Percentiles rank a stretch among this genome's conserved stretches.
These are phyloP conservation scores for Anguilla japonica DNA, from an alignment of 2,113 vertebrate genomes.

Conservation along the genomic window DNA sequence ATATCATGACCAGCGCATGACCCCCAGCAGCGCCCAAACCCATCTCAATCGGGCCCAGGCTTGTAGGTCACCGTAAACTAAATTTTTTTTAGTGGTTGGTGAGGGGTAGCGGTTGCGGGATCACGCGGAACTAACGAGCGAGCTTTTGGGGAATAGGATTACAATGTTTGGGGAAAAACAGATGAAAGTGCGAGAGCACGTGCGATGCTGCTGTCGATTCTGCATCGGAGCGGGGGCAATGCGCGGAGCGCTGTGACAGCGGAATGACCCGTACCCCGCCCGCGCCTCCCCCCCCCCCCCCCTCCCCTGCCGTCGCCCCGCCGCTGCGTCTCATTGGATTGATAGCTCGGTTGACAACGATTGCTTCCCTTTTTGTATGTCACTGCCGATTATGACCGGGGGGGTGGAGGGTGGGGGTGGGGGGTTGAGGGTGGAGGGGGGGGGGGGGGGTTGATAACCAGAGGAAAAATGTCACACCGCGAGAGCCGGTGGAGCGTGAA, in stretches of 20 bases:
- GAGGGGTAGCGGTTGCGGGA: conserved; percentile 30
- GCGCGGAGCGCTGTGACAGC: conserved; percentile 63
- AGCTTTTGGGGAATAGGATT: too few species aligned
- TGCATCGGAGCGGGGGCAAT: conserved; percentile 60
- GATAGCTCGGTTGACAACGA: conserved; percentile 73
- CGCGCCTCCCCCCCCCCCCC: not conserved
- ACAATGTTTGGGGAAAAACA: not conserved
- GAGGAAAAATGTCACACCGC: conserved; percentile 70
- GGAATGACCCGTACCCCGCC: not conserved
- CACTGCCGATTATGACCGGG: conserved; percentile 53
- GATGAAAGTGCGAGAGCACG: not conserved
- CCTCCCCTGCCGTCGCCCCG: not conserved
- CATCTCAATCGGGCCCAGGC: conserved; percentile 25
- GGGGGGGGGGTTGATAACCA: conserved; percentile 55
- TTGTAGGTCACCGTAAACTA: conserved; percentile 31
- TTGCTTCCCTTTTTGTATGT: conserved; percentile 47
- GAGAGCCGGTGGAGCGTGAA: conserved; percentile 72
- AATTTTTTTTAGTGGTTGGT: conserved; percentile 29
- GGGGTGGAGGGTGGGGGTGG: conserved; percentile 54
- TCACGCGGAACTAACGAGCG: not conserved
- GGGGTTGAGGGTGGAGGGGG: conserved; percentile 42
- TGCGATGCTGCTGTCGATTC: conserved; percentile 53
- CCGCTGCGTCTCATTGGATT: conserved; percentile 65
- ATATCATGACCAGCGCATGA: conserved; percentile 67
- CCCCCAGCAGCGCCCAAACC: conserved; percentile 52